These are phyloP conservation scores for Aphis gossypii DNA, from an alignment of 1,140 invertebrate genomes.

Conservation along the genomic window DNA sequence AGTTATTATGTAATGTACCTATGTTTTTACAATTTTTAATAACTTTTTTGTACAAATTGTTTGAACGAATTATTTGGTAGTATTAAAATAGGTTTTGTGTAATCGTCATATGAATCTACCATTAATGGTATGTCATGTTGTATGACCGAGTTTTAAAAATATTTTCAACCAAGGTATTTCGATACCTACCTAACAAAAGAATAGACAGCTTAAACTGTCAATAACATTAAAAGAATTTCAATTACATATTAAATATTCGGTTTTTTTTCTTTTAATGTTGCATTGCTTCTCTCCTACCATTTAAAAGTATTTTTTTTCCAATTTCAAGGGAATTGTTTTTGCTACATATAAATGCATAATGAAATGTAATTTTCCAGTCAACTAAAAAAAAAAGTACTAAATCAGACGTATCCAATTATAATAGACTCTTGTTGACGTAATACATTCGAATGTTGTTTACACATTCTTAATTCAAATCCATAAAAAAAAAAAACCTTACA, in stretches of 20 bases:
- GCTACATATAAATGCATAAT: neutral
- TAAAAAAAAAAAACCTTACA: neutral
- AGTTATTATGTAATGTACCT: neutral
- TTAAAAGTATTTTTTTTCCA: neutral
- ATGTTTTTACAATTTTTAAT: neutral
- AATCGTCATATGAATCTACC: neutral
- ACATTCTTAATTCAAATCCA: neutral
- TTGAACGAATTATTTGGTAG: neutral
- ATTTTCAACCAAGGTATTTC: neutral
- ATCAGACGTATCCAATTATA: neutral
- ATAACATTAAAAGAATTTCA: neutral
- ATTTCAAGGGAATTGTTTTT: neutral
- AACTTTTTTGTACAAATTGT: neutral
- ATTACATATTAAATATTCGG: neutral
- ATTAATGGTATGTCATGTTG: neutral
- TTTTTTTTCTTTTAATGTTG: neutral
- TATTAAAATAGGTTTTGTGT: neutral
- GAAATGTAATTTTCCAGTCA: neutral
- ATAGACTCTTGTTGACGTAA: neutral
- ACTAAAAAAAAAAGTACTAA: neutral
- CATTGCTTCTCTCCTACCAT: neutral
- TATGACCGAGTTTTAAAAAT: neutral
- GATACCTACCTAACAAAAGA: neutral
- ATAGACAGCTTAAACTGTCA: neutral
- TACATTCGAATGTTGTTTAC: neutral